Evolutionary conservation across 2,113 vertebrate species (phyloP).

Genomic region (Uria lomvia): DNA sequence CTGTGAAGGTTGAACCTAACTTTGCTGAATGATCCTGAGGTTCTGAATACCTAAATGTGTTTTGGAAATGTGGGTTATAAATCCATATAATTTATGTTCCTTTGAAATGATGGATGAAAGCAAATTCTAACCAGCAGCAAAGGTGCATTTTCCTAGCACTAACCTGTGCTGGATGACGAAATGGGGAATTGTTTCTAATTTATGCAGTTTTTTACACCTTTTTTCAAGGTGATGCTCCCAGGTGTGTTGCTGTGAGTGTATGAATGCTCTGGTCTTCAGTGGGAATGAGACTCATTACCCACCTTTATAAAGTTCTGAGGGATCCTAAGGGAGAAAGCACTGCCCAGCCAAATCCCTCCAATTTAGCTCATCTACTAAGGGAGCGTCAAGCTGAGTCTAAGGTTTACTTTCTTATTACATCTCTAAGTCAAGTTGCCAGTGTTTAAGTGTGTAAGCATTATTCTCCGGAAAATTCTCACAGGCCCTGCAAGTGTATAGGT

Average conservation of each 20-base stretch:
- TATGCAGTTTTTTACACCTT: neutral
- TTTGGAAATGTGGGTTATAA: neutral
- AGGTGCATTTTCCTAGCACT: neutral
- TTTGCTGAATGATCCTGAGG: neutral
- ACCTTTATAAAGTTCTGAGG: neutral
- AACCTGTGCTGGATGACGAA: neutral
- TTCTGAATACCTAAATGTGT: neutral
- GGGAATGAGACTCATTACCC: neutral
- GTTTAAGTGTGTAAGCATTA: neutral
- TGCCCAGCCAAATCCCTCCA: neutral
- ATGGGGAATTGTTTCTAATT: neutral
- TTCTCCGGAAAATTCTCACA: neutral
- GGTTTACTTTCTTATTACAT: neutral
- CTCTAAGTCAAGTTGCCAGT: neutral
- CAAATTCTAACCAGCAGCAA: neutral
- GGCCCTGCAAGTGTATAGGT: neutral
- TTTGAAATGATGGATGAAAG: neutral
- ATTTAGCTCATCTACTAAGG: neutral
- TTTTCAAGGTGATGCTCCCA: neutral
- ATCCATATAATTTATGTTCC: neutral
- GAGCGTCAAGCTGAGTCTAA: neutral
- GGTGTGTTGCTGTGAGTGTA: neutral
- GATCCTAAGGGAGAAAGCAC: neutral
- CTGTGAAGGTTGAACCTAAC: neutral
- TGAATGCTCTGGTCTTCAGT: neutral